Conservation (phyloP, 2,797 vertebrate species). For the Micromesistius poutassou region DNA sequence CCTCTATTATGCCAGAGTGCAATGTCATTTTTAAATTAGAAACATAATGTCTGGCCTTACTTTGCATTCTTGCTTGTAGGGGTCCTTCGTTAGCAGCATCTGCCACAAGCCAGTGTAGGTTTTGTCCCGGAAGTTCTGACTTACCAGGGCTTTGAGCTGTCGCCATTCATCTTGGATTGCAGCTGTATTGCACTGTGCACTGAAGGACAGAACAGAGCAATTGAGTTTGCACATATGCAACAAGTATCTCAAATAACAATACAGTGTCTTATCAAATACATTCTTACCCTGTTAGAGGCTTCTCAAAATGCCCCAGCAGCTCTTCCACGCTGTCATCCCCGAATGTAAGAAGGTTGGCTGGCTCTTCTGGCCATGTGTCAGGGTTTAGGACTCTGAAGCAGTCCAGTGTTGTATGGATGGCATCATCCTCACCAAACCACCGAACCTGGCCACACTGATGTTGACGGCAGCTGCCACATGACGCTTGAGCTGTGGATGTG, state of each 20-base stretch:
- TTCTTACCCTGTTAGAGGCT: conserved; percentile 18
- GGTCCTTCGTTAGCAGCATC: conserved; percentile 22
- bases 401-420: conserved; percentile 20
- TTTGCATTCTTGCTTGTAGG: conserved; percentile 18
- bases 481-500: conserved; percentile 18
- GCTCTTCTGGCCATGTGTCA: neutral
- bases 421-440: conserved; percentile 20
- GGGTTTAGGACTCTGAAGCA: conserved; percentile 21
- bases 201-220: conserved; percentile 20
- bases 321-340: conserved; percentile 17
- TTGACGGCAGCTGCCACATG: conserved; percentile 22
- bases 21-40: neutral
- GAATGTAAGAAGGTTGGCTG: conserved; percentile 13
- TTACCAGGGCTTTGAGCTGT: conserved; percentile 14
- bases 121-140: conserved; percentile 20
- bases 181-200: conserved; percentile 8
- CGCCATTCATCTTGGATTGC: conserved; percentile 20
- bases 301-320: conserved; percentile 20
- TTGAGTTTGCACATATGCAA: conserved; percentile 19
- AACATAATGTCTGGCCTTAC: conserved; percentile 10
- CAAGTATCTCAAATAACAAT: no score
- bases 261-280: conserved; percentile 11
- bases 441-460: conserved; percentile 21
- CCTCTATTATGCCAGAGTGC: conserved; percentile 4
- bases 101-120: conserved; percentile 20